Conservation (phyloP, 1,140 invertebrate genomes). For the Anastrepha obliqua region DNA sequence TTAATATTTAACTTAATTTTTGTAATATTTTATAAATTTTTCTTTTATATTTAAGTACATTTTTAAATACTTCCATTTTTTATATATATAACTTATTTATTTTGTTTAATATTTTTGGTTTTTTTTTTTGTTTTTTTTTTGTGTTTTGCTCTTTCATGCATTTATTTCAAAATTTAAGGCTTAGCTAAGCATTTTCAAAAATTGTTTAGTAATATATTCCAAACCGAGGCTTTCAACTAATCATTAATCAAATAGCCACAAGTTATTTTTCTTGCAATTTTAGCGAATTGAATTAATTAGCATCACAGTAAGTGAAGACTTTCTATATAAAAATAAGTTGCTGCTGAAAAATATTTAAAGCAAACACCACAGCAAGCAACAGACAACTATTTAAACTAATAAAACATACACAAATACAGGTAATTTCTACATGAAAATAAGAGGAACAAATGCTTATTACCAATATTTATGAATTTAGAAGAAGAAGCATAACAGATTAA, state of each 20-base stretch:
- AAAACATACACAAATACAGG: slow-evolving; percentile 48
- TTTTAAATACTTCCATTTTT: too few species aligned
- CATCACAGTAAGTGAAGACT: slow-evolving; percentile 33
- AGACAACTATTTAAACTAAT: slow-evolving; percentile 26
- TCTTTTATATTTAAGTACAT: too few species aligned
- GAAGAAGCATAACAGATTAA: neutral
- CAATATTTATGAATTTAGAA: slow-evolving; percentile 7
- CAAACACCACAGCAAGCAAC: neutral
- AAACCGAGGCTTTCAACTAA: slow-evolving; percentile 47
- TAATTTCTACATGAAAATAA: slow-evolving; percentile 40
- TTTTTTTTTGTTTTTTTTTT: neutral
- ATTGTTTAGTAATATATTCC: slow-evolving; percentile 42
- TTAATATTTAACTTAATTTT: too few species aligned
- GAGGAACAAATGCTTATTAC: slow-evolving; percentile 14
- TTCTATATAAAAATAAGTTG: slow-evolving; percentile 32
- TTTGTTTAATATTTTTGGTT: neutral
- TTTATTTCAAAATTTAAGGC: too few species aligned
- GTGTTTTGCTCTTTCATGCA: neutral
- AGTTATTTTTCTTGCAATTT: neutral
- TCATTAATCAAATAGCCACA: slow-evolving; percentile 26
- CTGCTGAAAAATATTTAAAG: slow-evolving; percentile 38
- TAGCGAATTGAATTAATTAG: slow-evolving; percentile 30
- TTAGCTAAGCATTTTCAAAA: neutral
- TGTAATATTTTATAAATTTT: too few species aligned
- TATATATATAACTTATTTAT: neutral